phyloP scores from a whole-genome alignment of 2,888 invertebrate species.

The Allolobophora icterica region DNA sequence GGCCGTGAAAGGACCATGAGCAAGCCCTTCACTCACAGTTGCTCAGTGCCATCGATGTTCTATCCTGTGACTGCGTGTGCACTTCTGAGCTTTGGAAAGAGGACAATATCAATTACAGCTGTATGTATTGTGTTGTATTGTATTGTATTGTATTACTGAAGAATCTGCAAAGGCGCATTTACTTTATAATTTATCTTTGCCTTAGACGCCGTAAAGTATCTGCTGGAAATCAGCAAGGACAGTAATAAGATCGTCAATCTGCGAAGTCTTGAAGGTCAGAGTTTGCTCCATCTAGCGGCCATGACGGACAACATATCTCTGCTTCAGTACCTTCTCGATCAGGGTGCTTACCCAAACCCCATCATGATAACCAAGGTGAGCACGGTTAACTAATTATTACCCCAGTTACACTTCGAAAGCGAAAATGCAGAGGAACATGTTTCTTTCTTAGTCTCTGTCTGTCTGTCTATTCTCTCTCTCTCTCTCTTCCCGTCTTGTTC shows the following conservation, averaged over 20 bases:
- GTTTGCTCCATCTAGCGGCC: slow-evolving; percentile 90
- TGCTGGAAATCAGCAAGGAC: slow-evolving; percentile 47
- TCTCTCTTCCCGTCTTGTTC: no score
- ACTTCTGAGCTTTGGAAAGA: no score
- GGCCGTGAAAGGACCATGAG: no score
- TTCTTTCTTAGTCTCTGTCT: no score
- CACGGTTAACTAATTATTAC: not conserved
- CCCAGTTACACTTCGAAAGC: not conserved
- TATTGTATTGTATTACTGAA: not conserved
- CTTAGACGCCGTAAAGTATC: slow-evolving; percentile 57
- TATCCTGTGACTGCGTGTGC: no score
- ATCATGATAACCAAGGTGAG: not conserved
- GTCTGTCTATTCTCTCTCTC: no score
- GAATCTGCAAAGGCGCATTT: not conserved
- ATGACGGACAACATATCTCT: slow-evolving; percentile 91
- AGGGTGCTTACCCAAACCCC: slow-evolving; percentile 76
- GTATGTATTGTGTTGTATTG: no score
- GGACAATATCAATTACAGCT: no score
- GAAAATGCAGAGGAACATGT: no score
- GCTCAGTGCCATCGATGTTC: no score
- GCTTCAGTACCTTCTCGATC: slow-evolving; percentile 85
- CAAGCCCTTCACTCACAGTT: no score
- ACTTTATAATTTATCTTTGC: not conserved
- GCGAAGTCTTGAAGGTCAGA: slow-evolving; percentile 89
- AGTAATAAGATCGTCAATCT: slow-evolving; percentile 75